Base-by-base conservation (phyloP, 2,888 invertebrate genomes). In the Sisyra terminalis region DNA sequence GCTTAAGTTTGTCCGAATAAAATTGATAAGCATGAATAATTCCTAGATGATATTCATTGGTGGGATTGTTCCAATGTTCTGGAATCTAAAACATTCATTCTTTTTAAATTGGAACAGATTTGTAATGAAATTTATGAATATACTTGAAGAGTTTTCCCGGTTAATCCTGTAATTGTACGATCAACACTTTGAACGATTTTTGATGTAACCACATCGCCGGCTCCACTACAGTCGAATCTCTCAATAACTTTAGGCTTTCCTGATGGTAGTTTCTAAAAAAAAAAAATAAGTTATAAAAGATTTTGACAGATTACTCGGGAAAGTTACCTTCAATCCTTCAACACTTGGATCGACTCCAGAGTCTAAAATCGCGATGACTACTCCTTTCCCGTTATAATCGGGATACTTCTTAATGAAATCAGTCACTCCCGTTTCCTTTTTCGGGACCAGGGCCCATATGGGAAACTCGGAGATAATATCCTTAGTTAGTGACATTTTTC, bases 331-430 rank as follows among this genome's bases (percentile, higher is more conserved):
- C 52, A 98, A 72, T 47, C 97, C 97, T 48, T 84, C 77, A 7
- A 93, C 93, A 38, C 88, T 89, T 16, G 97, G 96, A 70, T 98
- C 97, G 43, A 98, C 88, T 7, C 97, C 97, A 3, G 96, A 94
- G 67, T 98, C 98, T 53, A 97, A 81, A 59, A 98, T 86, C 35
- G 94, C 97, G 58, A 98, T 93, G 50, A 85, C 69, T 41, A 88
- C 81, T 53, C 81, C 85, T 55, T 89, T 73, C 32, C 97, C 97
- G 72, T 98, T 93, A 59, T 80, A 92, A 43, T 77, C 71, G 1
- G 92, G 86, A 68, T 89, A 79, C 69, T 90, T 93, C 52, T 71
- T 76, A 47, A 93, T 62, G 68, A 94, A 94, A 47, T 80, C 78
- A 37, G 76, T 69, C 8, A 90, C 89, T 46, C 87, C 89, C 18